Conservation (phyloP, 1,140 invertebrate genomes). For the Sipha flava region DNA sequence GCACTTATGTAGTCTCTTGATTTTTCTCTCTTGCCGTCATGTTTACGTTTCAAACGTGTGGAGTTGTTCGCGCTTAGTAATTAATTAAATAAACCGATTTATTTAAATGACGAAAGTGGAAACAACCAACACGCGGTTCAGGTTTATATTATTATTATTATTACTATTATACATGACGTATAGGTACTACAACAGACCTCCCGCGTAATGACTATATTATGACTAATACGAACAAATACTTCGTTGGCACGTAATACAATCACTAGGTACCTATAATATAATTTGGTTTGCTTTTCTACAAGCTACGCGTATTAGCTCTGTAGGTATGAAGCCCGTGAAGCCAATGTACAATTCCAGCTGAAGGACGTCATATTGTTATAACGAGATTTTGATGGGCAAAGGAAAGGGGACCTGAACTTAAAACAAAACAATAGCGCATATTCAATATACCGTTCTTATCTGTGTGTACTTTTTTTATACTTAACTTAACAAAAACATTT, state of each 20-base stretch:
- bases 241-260: background rate
- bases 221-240: conserved; percentile 25
- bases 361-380: background rate
- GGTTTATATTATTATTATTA: background rate
- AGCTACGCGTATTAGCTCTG: background rate
- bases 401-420: too few relatives aligned
- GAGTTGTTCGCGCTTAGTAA: conserved; percentile 12
- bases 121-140: background rate
- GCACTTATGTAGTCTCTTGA: too few relatives aligned
- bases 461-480: too few relatives aligned
- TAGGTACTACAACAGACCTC: background rate
- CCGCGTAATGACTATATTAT: conserved; percentile 28
- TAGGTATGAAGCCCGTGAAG: background rate
- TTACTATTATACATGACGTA: background rate
- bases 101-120: conserved; percentile 2
- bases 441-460: too few relatives aligned
- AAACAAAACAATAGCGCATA: too few relatives aligned
- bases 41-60: background rate
- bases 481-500: too few relatives aligned
- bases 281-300: background rate
- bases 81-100: conserved; percentile 28
- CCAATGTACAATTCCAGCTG: background rate
- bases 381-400: background rate
- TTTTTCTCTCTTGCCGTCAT: background rate
- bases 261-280: background rate